phyloP scores from a whole-genome alignment of 1,140 invertebrate species.

The Plodia interpunctella region DNA sequence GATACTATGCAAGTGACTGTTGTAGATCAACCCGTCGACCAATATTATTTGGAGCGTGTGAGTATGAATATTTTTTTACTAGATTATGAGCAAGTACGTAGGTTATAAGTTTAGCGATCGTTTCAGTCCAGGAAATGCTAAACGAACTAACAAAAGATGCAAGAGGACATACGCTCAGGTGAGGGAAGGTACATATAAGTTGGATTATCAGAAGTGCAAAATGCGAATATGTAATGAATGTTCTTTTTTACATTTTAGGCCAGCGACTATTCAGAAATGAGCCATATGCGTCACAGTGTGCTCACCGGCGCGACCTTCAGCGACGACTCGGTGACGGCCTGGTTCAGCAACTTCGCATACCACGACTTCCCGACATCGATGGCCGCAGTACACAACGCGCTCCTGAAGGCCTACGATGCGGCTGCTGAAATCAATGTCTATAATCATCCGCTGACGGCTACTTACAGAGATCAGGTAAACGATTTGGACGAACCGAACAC shows the following conservation, averaged over 20 bases:
- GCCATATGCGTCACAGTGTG: slow-evolving; percentile 36
- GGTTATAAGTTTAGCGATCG: no score
- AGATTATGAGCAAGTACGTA: no score
- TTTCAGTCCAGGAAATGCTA: no score
- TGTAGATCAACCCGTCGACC: slow-evolving; percentile 31
- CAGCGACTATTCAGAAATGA: slow-evolving; percentile 33
- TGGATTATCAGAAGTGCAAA: no score
- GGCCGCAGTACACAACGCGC: slow-evolving; percentile 44
- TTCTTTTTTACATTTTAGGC: slow-evolving; percentile 26
- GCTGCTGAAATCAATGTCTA: slow-evolving; percentile 42
- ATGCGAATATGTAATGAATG: no score
- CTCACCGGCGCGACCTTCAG: slow-evolving; percentile 53
- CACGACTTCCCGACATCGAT: slow-evolving; percentile 61
- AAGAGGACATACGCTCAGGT: no score
- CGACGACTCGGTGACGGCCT: slow-evolving; percentile 45
- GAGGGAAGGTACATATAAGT: no score
- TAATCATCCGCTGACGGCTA: slow-evolving; percentile 57
- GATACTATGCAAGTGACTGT: slow-evolving; percentile 38
- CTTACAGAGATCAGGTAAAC: slow-evolving; percentile 52
- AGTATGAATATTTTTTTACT: not conserved
- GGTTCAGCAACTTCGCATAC: slow-evolving; percentile 68
- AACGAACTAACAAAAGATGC: no score
- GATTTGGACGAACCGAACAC: no score
- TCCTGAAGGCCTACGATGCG: slow-evolving; percentile 40
- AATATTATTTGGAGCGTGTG: slow-evolving; percentile 53